Conservation (phyloP, 2,888 invertebrate genomes). For the Lycia hirtaria region DNA sequence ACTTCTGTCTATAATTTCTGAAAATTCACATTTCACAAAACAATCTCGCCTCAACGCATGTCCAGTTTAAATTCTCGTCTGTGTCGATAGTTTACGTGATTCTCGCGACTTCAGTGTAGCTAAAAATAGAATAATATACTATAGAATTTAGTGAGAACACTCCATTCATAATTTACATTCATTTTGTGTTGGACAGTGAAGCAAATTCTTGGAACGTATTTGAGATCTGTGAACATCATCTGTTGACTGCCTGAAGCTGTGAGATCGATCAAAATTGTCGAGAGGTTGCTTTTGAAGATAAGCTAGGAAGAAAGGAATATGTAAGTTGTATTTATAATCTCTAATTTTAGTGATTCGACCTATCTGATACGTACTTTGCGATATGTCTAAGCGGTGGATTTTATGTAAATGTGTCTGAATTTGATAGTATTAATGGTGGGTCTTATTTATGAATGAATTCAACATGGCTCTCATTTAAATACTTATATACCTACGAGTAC, state of each 20-base stretch:
- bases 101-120: slow-evolving; percentile 49
- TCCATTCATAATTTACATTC: slow-evolving; percentile 80
- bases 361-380: not conserved
- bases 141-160: slow-evolving; percentile 63
- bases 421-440: not conserved
- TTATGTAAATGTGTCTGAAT: too few species aligned
- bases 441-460: slow-evolving; percentile 6
- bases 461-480: slow-evolving; percentile 1
- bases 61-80: slow-evolving; percentile 47
- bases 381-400: not conserved
- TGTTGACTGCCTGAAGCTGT: slow-evolving; percentile 29
- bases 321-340: slow-evolving; percentile 31
- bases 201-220: slow-evolving; percentile 55
- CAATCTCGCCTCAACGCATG: slow-evolving; percentile 48
- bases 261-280: slow-evolving; percentile 42
- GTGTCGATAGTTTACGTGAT: slow-evolving; percentile 48
- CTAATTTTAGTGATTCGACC: not conserved
- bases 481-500: not conserved
- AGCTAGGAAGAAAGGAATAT: slow-evolving; percentile 35
- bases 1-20: slow-evolving; percentile 69
- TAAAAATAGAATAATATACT: slow-evolving; percentile 74
- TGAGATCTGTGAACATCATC: slow-evolving; percentile 49
- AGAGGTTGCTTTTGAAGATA: slow-evolving; percentile 20
- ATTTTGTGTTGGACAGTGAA: slow-evolving; percentile 72
- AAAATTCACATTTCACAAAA: slow-evolving; percentile 65